These are phyloP conservation scores for Eilema sororculum DNA, from an alignment of 2,888 invertebrate species.

Conservation along the genomic window DNA sequence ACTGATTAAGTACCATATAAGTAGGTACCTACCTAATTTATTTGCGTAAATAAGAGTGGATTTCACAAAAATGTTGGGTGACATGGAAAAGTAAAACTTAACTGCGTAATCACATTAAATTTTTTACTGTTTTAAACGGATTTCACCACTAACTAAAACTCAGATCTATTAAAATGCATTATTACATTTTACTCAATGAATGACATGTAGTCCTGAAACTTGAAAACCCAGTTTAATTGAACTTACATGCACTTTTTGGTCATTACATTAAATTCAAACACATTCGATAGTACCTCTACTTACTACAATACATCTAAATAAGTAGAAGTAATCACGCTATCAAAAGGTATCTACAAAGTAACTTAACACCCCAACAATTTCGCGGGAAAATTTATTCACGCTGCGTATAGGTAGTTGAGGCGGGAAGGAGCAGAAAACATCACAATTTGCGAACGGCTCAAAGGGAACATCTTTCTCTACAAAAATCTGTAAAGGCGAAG, in stretches of 20 bases:
- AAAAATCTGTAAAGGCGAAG: slow-evolving; percentile 81
- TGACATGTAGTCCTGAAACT: neutral
- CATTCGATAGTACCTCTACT: neutral
- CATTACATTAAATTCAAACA: neutral
- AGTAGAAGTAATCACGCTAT: slow-evolving; percentile 37
- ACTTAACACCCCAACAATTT: slow-evolving; percentile 49
- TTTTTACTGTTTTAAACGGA: too few species aligned
- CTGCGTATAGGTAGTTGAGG: slow-evolving; percentile 44
- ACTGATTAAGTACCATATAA: neutral
- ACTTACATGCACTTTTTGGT: neutral
- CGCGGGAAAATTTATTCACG: slow-evolving; percentile 51
- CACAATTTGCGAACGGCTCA: slow-evolving; percentile 68
- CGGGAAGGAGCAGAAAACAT: slow-evolving; percentile 61
- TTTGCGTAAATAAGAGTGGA: neutral
- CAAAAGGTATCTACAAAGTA: slow-evolving; percentile 24
- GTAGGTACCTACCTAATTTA: neutral
- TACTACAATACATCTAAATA: slow-evolving; percentile 3
- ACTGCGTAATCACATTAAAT: neutral
- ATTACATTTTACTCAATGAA: neutral
- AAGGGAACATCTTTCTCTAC: slow-evolving; percentile 78
- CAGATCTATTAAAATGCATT: neutral
- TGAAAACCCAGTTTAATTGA: neutral
- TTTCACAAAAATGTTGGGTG: neutral
- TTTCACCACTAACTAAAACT: neutral
- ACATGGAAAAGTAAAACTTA: neutral